Percentiles rank a stretch among this genome's conserved stretches.
Evolutionary conservation across 2,797 vertebrate species (phyloP).

Genomic region (Siniperca undulata): DNA sequence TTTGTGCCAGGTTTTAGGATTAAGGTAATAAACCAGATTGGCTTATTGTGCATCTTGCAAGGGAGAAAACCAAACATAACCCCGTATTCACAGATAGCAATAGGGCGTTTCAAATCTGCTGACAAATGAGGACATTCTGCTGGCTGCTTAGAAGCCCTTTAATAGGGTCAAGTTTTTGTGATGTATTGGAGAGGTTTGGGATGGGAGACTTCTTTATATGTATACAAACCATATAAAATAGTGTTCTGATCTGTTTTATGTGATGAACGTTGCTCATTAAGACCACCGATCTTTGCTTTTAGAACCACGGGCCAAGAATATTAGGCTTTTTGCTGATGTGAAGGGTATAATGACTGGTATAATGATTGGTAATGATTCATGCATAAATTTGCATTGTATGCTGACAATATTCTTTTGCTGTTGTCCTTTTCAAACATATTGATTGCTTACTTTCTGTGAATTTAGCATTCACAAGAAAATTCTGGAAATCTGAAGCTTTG

Average conservation of each 20-base stretch:
- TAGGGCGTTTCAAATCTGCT: slow-evolving; percentile 58
- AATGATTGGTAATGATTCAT: slow-evolving; percentile 3
- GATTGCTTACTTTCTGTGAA: slow-evolving; percentile 10
- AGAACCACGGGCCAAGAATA: not conserved
- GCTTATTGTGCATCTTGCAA: slow-evolving; percentile 19
- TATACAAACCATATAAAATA: slow-evolving; percentile 17
- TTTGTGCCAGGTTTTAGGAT: slow-evolving; percentile 22
- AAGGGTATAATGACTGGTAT: slow-evolving; percentile 18
- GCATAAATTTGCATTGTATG: not conserved
- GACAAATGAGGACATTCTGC: slow-evolving; percentile 61
- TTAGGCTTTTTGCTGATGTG: slow-evolving; percentile 12
- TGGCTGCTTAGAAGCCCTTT: slow-evolving; percentile 42
- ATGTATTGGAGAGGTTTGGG: slow-evolving; percentile 32
- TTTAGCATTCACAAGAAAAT: slow-evolving; percentile 6
- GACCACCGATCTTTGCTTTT: slow-evolving; percentile 5
- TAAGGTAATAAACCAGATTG: slow-evolving; percentile 23
- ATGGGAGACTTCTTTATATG: slow-evolving; percentile 14
- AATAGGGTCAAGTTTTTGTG: slow-evolving; percentile 54
- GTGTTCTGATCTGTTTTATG: slow-evolving; percentile 7
- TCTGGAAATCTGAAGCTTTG: slow-evolving; percentile 9
- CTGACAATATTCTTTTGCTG: slow-evolving; percentile 2
- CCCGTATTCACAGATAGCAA: slow-evolving; percentile 23
- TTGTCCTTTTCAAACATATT: slow-evolving; percentile 7
- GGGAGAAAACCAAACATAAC: slow-evolving; percentile 29
- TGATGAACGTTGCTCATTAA: not conserved